Conservation (phyloP, 2,888 invertebrate genomes). For the Philopedon plagiatum region DNA sequence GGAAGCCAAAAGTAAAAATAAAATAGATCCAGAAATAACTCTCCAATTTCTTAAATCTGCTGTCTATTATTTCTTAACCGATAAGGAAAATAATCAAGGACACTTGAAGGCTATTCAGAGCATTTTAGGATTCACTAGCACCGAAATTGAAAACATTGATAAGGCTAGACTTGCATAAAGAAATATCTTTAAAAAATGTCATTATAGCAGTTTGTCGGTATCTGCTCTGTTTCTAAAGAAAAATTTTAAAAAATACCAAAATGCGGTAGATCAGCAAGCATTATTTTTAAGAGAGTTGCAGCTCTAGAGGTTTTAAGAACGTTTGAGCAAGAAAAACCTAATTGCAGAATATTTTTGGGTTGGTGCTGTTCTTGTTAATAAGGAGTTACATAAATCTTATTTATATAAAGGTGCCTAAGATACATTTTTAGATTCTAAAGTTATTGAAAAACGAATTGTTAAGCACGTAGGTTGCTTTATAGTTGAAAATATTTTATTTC, state of each 20-base stretch:
- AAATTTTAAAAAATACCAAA: no score
- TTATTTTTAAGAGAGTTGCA: background rate
- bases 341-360: background rate
- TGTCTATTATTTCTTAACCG: conserved; percentile 92
- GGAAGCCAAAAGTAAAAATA: conserved; percentile 81
- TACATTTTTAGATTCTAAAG: background rate
- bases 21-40: conserved; percentile 91
- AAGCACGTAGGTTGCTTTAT: background rate
- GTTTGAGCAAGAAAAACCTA: no score
- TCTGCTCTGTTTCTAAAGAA: no score
- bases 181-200: background rate
- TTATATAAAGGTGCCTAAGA: conserved; percentile 7
- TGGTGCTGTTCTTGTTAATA: background rate
- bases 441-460: conserved; percentile 6
- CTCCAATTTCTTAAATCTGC: conserved; percentile 94
- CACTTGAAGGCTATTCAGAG: conserved; percentile 93
- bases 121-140: conserved; percentile 89
- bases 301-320: background rate
- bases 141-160: conserved; percentile 85
- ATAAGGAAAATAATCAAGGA: conserved; percentile 89
- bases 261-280: background rate
- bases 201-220: no score
- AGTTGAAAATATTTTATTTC: background rate
- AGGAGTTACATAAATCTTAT: background rate
- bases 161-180: conserved; percentile 69